Conservation (phyloP, 1,140 invertebrate genomes). For the Zaprionus davidi region DNA sequence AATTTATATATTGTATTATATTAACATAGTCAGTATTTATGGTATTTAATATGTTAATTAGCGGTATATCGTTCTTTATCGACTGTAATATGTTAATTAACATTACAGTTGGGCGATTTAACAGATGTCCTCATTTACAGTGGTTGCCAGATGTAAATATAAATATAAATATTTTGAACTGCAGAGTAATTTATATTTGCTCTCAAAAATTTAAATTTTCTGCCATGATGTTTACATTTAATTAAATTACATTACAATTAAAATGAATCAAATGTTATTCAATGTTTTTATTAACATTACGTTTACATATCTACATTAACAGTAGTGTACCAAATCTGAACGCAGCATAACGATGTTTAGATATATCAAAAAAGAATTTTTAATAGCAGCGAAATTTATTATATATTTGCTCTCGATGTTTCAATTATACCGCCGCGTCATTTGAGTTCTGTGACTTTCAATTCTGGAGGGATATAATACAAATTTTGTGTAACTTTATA, state of each 20-base stretch:
- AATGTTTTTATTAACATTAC: constrained; percentile 18
- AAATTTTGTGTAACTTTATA: constrained; percentile 49
- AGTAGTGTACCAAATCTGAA: not conserved
- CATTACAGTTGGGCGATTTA: not conserved
- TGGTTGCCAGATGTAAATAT: not conserved
- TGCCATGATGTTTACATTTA: not conserved
- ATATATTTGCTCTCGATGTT: not conserved
- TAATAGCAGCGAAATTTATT: not conserved
- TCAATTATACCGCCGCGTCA: not conserved
- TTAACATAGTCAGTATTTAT: not conserved
- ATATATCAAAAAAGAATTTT: not conserved
- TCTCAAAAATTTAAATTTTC: too few species aligned
- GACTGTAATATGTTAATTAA: constrained; percentile 14
- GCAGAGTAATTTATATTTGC: too few species aligned
- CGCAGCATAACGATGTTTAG: too few species aligned
- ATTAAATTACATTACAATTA: too few species aligned
- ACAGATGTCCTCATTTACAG: not conserved
- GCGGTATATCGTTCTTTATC: not conserved
- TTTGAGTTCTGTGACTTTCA: constrained; percentile 12
- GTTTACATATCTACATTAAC: not conserved
- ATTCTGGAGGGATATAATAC: constrained; percentile 4
- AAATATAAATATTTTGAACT: too few species aligned
- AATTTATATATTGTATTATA: not conserved
- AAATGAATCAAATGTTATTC: not conserved
- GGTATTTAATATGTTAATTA: constrained; percentile 12